Percentiles rank a stretch among this genome's conserved stretches.
Conservation (phyloP, 2,113 vertebrate genomes). For the Clinocottus analis region DNA sequence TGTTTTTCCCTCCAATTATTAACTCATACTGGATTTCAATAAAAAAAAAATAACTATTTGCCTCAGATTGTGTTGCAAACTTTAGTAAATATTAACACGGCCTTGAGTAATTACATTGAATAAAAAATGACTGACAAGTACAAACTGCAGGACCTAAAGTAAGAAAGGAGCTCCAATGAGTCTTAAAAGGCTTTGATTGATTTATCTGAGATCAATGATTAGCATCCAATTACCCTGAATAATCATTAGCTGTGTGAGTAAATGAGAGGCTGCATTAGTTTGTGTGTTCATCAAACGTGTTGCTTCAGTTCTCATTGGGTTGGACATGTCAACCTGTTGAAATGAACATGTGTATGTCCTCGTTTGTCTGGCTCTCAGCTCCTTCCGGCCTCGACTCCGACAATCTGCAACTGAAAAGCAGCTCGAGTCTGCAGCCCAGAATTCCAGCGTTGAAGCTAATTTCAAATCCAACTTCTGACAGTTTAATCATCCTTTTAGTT, state of each 20-base stretch:
- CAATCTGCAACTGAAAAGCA: not conserved
- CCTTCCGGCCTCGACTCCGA: not conserved
- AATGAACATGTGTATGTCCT: not conserved
- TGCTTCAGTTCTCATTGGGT: not conserved
- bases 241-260: conserved; percentile 9
- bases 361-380: not conserved
- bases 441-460: conserved; percentile 38
- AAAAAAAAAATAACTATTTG: not conserved
- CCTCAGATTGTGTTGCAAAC: too few relatives aligned
- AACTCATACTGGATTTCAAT: not conserved
- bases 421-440: not conserved
- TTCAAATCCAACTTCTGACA: conserved; percentile 52
- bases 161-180: conserved; percentile 20
- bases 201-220: conserved; percentile 35
- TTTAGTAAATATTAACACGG: not conserved
- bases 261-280: not conserved
- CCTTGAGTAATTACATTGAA: conserved; percentile 9
- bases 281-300: not conserved
- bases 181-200: conserved; percentile 24
- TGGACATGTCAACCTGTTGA: not conserved
- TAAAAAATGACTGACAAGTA: not conserved
- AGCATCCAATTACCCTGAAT: conserved; percentile 12
- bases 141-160: not conserved
- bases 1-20: not conserved
- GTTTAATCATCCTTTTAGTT: conserved; percentile 72